phyloP scores from a whole-genome alignment of 1,140 invertebrate species.

The Megalonaias nervosa region DNA sequence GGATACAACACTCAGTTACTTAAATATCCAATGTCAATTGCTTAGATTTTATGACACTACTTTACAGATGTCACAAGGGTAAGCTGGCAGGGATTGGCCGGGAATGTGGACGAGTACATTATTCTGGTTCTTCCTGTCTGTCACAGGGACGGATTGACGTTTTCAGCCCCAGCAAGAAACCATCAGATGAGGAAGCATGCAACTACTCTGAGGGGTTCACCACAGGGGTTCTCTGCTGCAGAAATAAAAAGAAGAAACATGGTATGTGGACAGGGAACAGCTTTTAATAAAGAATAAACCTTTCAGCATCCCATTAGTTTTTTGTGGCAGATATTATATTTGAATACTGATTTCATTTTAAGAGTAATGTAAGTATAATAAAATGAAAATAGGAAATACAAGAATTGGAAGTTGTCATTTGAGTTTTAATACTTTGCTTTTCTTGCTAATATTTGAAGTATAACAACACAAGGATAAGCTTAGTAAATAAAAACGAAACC shows the following conservation, averaged over 20 bases:
- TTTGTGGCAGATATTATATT: too few species aligned
- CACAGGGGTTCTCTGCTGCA: constrained; percentile 66
- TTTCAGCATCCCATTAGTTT: too few species aligned
- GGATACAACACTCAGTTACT: too few species aligned
- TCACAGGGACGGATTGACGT: constrained; percentile 63
- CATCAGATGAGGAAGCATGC: constrained; percentile 39
- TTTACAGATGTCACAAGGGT: constrained; percentile 53
- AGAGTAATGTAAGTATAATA: too few species aligned
- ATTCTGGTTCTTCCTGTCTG: constrained; percentile 56
- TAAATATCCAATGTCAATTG: too few species aligned
- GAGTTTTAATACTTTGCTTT: neutral
- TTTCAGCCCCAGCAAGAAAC: constrained; percentile 44
- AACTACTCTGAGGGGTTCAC: constrained; percentile 57
- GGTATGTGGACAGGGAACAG: too few species aligned
- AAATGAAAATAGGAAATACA: too few species aligned
- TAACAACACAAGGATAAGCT: neutral
- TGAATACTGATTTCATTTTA: too few species aligned
- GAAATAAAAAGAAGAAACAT: constrained; percentile 39
- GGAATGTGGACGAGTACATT: constrained; percentile 55
- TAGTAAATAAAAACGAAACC: neutral
- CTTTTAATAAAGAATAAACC: too few species aligned
- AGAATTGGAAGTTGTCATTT: too few species aligned
- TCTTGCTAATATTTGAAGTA: neutral
- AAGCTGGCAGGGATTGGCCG: constrained; percentile 65
- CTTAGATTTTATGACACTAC: neutral